These are phyloP conservation scores for Trachurus trachurus DNA, from an alignment of 2,797 vertebrate genomes.

Conservation along the genomic window DNA sequence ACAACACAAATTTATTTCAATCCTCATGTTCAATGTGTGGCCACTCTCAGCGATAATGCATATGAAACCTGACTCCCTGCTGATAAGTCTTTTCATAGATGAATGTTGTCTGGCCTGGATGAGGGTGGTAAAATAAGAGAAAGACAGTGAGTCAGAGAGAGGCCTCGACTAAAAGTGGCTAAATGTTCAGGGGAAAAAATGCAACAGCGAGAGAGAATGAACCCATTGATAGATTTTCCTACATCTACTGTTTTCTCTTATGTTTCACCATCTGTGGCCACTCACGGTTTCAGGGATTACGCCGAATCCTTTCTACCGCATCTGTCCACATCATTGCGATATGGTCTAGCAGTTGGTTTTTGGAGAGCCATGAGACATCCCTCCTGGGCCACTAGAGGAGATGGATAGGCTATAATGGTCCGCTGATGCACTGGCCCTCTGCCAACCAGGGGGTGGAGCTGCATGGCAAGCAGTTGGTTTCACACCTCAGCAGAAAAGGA, in stretches of 20 bases:
- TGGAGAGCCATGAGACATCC: slow-evolving; percentile 46
- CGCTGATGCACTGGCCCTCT: slow-evolving; percentile 61
- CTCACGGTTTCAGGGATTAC: slow-evolving; percentile 42
- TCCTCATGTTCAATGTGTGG: slow-evolving; percentile 41
- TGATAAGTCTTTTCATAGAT: slow-evolving; percentile 54
- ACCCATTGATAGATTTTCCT: slow-evolving; percentile 45
- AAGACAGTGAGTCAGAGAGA: slow-evolving; percentile 37
- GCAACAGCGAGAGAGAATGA: slow-evolving; percentile 22
- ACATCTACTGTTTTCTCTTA: slow-evolving; percentile 25
- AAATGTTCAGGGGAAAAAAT: slow-evolving; percentile 16
- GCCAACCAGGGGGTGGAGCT: slow-evolving; percentile 73
- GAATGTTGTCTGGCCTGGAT: slow-evolving; percentile 43
- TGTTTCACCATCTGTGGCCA: slow-evolving; percentile 34
- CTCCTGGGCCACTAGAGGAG: slow-evolving; percentile 47
- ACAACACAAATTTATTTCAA: slow-evolving; percentile 16
- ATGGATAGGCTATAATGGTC: slow-evolving; percentile 60
- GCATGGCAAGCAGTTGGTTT: slow-evolving; percentile 65
- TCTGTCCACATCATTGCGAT: slow-evolving; percentile 26
- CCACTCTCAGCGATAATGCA: slow-evolving; percentile 50
- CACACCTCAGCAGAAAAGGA: slow-evolving; percentile 69
- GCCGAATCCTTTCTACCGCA: slow-evolving; percentile 27
- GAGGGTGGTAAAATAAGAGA: slow-evolving; percentile 35
- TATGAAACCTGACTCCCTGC: slow-evolving; percentile 52
- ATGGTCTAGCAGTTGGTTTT: slow-evolving; percentile 39
- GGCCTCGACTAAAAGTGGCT: background rate